Percentiles rank a stretch among this genome's conserved stretches.
phyloP scores from a whole-genome alignment of 2,888 invertebrate genomes.

The Odontomyia ornata region DNA sequence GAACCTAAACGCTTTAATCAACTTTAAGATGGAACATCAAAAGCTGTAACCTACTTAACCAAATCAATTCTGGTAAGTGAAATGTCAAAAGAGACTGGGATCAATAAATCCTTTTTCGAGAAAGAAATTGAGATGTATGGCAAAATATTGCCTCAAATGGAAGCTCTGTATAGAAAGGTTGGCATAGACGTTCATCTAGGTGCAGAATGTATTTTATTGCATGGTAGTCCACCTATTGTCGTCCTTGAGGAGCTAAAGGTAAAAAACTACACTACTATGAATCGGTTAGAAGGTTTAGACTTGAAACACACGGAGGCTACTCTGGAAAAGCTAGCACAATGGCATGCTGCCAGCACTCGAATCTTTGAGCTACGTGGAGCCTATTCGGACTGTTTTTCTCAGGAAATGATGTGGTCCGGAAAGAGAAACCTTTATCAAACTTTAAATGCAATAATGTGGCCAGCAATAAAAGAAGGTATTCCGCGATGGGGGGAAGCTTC shows the following conservation, averaged over 20 bases:
- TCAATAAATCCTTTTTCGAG: conserved; percentile 23
- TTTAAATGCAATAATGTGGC: background rate
- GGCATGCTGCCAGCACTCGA: conserved; percentile 46
- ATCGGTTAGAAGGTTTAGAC: conserved; percentile 41
- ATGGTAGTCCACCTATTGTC: conserved; percentile 14
- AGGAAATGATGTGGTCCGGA: background rate
- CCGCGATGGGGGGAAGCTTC: conserved; percentile 48
- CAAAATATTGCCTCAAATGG: conserved; percentile 36
- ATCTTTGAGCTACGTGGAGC: conserved; percentile 6
- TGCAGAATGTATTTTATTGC: conserved; percentile 39
- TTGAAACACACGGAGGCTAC: conserved; percentile 19
- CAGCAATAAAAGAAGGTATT: background rate
- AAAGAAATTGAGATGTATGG: conserved; percentile 47
- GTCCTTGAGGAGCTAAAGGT: conserved; percentile 41
- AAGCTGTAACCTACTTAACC: background rate
- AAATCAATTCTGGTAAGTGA: conserved; percentile 14
- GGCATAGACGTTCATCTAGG: conserved; percentile 26
- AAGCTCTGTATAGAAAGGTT: conserved; percentile 24
- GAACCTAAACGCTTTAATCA: too few relatives aligned
- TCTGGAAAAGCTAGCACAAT: conserved; percentile 46
- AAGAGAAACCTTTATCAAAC: background rate
- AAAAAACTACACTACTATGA: conserved; percentile 15
- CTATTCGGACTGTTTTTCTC: conserved; percentile 49
- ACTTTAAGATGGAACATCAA: background rate
- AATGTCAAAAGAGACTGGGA: background rate